Evolutionary conservation across 2,888 invertebrate species (phyloP).

Genomic region (Sycophila texana): DNA sequence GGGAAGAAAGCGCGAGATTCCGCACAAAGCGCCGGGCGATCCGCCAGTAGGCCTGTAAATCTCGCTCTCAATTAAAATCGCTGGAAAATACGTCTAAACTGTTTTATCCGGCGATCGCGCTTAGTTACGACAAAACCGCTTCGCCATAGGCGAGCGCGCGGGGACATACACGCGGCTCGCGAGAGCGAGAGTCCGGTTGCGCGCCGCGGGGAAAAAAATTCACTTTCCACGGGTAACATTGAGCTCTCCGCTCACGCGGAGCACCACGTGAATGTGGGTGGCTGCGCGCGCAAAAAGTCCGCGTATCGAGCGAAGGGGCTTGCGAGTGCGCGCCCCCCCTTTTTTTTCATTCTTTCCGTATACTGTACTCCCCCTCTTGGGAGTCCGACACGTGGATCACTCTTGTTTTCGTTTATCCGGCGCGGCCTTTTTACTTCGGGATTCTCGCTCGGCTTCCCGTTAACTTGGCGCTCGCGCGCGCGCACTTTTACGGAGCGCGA

Average conservation of each 20-base stretch:
- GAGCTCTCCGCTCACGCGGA: constrained; percentile 71
- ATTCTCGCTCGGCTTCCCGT: background rate
- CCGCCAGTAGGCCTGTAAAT: no score
- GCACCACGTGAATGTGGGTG: constrained; percentile 73
- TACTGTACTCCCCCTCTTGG: background rate
- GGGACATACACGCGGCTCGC: no score
- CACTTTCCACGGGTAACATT: constrained; percentile 65
- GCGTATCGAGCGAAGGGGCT: background rate
- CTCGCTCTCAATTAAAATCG: no score
- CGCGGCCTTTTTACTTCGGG: background rate
- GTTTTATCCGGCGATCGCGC: no score
- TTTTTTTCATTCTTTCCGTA: background rate
- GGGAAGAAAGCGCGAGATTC: no score
- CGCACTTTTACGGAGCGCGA: background rate
- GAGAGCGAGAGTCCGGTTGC: constrained; percentile 46
- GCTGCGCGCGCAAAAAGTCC: constrained; percentile 38
- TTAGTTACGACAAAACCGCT: no score
- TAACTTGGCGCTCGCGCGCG: background rate
- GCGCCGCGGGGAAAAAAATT: constrained; percentile 56
- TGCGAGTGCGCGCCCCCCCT: no score
- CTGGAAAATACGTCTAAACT: no score
- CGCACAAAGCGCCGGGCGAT: no score
- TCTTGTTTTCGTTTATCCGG: background rate
- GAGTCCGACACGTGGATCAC: background rate
- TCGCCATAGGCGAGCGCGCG: no score